These are phyloP conservation scores for Parnassius glacialis DNA, from an alignment of 2,888 invertebrate species.

Conservation along the genomic window DNA sequence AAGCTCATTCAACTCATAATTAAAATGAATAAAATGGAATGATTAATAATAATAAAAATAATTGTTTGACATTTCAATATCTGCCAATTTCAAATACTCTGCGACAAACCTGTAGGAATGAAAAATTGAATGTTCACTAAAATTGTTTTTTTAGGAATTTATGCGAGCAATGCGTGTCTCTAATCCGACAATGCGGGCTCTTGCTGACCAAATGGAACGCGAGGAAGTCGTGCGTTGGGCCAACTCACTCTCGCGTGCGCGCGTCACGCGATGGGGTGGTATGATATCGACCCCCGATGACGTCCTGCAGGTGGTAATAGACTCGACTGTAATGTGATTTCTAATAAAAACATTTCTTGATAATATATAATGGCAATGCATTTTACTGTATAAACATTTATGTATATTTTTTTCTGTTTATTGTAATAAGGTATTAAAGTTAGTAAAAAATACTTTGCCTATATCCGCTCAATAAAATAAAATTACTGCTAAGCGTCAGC, in stretches of 20 bases:
- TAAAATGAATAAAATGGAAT: too few relatives aligned
- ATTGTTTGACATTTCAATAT: too few relatives aligned
- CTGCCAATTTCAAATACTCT: too few relatives aligned
- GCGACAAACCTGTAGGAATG: too few relatives aligned
- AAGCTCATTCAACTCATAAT: too few relatives aligned
- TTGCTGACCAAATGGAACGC: conserved; percentile 96
- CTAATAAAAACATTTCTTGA: not conserved
- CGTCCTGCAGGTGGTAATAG: conserved; percentile 87
- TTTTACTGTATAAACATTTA: not conserved
- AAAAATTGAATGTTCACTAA: too few relatives aligned
- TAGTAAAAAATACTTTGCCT: too few relatives aligned
- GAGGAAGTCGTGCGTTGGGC: conserved; percentile 96
- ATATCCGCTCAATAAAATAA: too few relatives aligned
- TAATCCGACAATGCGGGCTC: conserved; percentile 94
- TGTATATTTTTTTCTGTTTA: not conserved
- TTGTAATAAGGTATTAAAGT: too few relatives aligned
- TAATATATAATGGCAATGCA: not conserved
- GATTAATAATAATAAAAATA: too few relatives aligned
- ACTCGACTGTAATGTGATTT: conserved; percentile 18
- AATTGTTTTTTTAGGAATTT: conserved; percentile 83
- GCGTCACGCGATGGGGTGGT: conserved; percentile 98
- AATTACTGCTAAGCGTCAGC: too few relatives aligned
- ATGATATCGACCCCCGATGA: conserved; percentile 99
- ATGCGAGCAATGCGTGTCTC: conserved; percentile 96
- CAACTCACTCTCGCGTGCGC: conserved; percentile 88